These are phyloP conservation scores for Platanista minor DNA, from an alignment of 2,113 vertebrate genomes.

Conservation along the genomic window DNA sequence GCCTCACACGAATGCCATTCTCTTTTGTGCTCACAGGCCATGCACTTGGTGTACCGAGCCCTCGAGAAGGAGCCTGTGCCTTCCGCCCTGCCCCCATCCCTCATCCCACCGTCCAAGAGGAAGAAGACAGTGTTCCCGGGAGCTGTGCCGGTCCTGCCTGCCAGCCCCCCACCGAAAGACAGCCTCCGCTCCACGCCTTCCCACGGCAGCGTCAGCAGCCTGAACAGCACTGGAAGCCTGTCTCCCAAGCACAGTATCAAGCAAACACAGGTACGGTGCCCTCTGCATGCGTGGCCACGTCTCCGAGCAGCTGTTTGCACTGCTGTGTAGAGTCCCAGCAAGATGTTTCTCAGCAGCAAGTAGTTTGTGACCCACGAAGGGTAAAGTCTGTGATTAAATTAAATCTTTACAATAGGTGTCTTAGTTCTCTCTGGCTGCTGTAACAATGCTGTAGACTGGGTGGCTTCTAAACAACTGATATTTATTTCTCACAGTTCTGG, in stretches of 20 bases:
- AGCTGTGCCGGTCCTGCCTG: conserved; percentile 88
- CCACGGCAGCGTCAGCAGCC: conserved; percentile 93
- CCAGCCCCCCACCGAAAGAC: conserved; percentile 93
- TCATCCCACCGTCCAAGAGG: conserved; percentile 94
- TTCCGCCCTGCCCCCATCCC: conserved; percentile 87
- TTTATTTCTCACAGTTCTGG: not conserved
- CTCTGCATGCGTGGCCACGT: accelerated
- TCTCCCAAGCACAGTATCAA: conserved; percentile 94
- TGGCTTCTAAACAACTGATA: not conserved
- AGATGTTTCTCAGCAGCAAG: not conserved
- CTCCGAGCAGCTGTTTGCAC: not conserved
- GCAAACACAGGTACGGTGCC: conserved; percentile 84
- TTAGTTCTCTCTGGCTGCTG: not conserved
- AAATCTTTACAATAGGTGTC: not conserved
- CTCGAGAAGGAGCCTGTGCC: conserved; percentile 98
- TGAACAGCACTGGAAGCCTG: conserved; percentile 92
- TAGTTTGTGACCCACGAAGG: not conserved
- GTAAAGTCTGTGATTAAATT: not conserved
- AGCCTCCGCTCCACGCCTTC: conserved; percentile 95
- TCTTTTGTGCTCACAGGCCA: conserved; percentile 85
- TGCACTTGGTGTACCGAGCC: conserved; percentile 98
- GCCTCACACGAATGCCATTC: not conserved
- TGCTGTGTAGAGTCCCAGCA: not conserved
- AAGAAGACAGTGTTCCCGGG: conserved; percentile 88
- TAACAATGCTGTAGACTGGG: not conserved